Evolutionary conservation across 2,888 invertebrate genomes (phyloP).

Genomic region (Megaustenia siamemsis): DNA sequence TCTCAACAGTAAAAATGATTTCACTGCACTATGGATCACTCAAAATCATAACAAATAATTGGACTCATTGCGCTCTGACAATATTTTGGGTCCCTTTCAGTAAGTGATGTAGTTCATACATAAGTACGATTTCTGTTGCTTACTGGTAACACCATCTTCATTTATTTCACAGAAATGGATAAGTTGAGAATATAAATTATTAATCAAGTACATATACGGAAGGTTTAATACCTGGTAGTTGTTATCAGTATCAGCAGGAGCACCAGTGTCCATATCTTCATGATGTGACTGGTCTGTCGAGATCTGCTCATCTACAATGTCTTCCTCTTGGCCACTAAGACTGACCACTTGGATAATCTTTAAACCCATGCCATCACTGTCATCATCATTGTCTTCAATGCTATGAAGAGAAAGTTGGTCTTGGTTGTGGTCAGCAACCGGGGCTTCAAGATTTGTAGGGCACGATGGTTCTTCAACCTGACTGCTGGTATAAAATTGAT

Average conservation of each 20-base stretch:
- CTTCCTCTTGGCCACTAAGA: slow-evolving; percentile 60
- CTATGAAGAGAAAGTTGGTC: background rate
- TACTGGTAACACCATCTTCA: too few relatives aligned
- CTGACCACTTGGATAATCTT: slow-evolving; percentile 74
- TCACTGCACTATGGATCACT: too few relatives aligned
- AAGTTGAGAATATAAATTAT: too few relatives aligned
- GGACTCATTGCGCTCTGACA: too few relatives aligned
- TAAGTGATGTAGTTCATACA: too few relatives aligned
- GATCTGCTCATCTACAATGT: slow-evolving; percentile 24
- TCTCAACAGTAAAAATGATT: too few relatives aligned
- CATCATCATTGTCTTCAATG: background rate
- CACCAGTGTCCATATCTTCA: background rate
- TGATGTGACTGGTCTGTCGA: background rate
- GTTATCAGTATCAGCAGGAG: background rate
- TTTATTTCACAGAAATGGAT: too few relatives aligned
- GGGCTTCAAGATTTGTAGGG: background rate
- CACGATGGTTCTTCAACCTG: background rate
- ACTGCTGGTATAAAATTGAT: background rate
- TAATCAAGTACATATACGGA: background rate
- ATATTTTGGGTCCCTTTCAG: too few relatives aligned
- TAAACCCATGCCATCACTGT: slow-evolving; percentile 57
- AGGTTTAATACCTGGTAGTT: background rate
- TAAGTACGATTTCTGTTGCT: too few relatives aligned
- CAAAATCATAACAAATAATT: too few relatives aligned
- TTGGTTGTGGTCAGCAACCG: background rate